A percentile compares a stretch with the other conserved stretches of the same genome.
Evolutionary conservation across 2,888 invertebrate species (phyloP).

Genomic region (Conops quadrifasciatus): DNA sequence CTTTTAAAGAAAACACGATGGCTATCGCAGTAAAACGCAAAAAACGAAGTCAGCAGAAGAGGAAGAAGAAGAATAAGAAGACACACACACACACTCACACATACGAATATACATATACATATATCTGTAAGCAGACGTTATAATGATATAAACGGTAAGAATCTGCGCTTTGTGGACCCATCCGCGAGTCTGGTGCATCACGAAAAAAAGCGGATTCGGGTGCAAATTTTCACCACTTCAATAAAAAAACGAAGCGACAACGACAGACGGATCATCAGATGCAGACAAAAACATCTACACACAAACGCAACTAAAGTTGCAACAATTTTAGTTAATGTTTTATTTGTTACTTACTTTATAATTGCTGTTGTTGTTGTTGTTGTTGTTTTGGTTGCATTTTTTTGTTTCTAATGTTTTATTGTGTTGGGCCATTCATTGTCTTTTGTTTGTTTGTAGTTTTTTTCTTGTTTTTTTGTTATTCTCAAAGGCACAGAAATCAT

Average conservation of each 20-base stretch:
- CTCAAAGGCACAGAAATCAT: slow-evolving; percentile 47
- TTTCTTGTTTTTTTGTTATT: slow-evolving; percentile 20
- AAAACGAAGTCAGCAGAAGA: slow-evolving; percentile 20
- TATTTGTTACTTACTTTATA: slow-evolving; percentile 23
- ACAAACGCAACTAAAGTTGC: not conserved
- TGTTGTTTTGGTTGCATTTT: slow-evolving; percentile 26
- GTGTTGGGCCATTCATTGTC: not conserved
- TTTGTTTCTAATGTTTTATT: no score
- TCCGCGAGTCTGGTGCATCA: no score
- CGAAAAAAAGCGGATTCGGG: slow-evolving; percentile 19
- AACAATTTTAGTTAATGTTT: not conserved
- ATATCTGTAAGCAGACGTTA: no score
- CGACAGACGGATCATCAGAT: no score
- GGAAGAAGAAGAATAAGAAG: not conserved
- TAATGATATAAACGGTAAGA: no score
- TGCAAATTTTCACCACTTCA: slow-evolving; percentile 25
- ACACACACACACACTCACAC: no score
- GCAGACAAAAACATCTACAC: not conserved
- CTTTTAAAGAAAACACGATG: slow-evolving; percentile 16
- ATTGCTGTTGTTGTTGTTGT: slow-evolving; percentile 20
- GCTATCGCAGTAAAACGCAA: slow-evolving; percentile 24
- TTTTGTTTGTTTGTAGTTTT: slow-evolving; percentile 13
- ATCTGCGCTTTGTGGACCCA: no score
- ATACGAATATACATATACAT: no score
- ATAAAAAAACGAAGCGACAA: not conserved